Base-by-base conservation (phyloP, 2,113 vertebrate genomes). In the Thamnophis sirtalis region DNA sequence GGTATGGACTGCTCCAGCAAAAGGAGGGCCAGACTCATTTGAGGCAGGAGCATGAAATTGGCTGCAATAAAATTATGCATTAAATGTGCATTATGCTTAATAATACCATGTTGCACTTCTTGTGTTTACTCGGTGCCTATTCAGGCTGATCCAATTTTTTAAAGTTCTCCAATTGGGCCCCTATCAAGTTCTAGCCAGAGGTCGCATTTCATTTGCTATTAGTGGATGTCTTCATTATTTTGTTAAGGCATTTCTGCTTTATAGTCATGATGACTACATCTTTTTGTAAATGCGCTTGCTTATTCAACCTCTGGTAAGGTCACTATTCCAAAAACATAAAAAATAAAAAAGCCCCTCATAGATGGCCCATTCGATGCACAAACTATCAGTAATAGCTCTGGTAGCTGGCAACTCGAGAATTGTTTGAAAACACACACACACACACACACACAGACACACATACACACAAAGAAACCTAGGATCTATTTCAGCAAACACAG, bases 81-180 rank as follows among this genome's bases (percentile, higher is more conserved):
- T 98, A 98, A 98, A 97, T 97, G 97, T 98, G 96, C 98, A 97
- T 98, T 97, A 98, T 98, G 97, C 97, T 98, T 98, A 98, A 98
- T 98, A 98, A 98, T 97, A 97, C 97, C 96, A 96, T 97, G 97
- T 97, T 97, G 97, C 96, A 97, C 96, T 98, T 97, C 96, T 97
- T 97, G 94, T 98, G 97, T 98, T 98, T 98, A 98, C 97, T 98
- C 97, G 97, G 97, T 97, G 98, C 96, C 97, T 95, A 97, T 15
- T 97, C 97, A 98, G 96, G 97, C 97, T 97, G 95, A 98, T 97
- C 97, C 97, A 98, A 97, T 98, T 98, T 98, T 98, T 97, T 98
- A 91, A 97, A 98, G 97, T 98, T 98, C 97, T 98, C 96, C 97
- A 97, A 96, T 97, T 98, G 97, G 97, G 96, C 97, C 9, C 19